Conservation (phyloP, 2,113 vertebrate genomes). For the Melanotaenia duboulayi region DNA sequence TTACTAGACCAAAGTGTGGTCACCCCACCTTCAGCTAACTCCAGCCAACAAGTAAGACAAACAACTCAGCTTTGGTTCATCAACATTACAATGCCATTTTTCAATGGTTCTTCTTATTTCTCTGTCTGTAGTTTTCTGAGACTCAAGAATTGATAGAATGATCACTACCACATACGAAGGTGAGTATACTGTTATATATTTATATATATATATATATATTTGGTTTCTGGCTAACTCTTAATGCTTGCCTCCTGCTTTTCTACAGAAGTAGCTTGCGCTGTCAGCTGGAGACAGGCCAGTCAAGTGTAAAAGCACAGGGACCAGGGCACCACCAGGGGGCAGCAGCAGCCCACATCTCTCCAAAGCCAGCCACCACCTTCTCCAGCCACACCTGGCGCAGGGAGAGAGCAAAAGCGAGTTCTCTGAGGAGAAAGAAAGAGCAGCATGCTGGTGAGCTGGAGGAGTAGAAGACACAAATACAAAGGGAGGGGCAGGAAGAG, state of each 20-base stretch:
- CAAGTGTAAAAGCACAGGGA: constrained; percentile 64
- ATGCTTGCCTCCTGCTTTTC: constrained; percentile 1
- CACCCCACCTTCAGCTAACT: constrained; percentile 90
- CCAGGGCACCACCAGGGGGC: constrained; percentile 72
- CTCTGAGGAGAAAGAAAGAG: constrained; percentile 61
- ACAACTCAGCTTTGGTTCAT: background rate
- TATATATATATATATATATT: background rate
- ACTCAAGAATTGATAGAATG: constrained; percentile 87
- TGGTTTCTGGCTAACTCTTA: background rate
- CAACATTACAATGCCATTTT: background rate
- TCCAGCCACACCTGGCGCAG: constrained; percentile 75
- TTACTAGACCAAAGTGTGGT: constrained; percentile 84
- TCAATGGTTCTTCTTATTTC: background rate
- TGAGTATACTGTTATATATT: constrained; percentile 42
- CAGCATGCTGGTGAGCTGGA: constrained; percentile 56
- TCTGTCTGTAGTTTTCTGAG: constrained; percentile 82
- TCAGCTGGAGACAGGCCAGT: constrained; percentile 52
- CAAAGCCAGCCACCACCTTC: constrained; percentile 84
- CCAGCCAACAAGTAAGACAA: constrained; percentile 89
- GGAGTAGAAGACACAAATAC: constrained; percentile 37
- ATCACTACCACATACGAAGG: constrained; percentile 61
- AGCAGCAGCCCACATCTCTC: constrained; percentile 68
- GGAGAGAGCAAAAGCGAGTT: constrained; percentile 47
- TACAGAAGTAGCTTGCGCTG: constrained; percentile 57
- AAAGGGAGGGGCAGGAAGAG: constrained; percentile 35